Conservation (phyloP, 2,888 invertebrate genomes). For the Caradrina kadenii region DNA sequence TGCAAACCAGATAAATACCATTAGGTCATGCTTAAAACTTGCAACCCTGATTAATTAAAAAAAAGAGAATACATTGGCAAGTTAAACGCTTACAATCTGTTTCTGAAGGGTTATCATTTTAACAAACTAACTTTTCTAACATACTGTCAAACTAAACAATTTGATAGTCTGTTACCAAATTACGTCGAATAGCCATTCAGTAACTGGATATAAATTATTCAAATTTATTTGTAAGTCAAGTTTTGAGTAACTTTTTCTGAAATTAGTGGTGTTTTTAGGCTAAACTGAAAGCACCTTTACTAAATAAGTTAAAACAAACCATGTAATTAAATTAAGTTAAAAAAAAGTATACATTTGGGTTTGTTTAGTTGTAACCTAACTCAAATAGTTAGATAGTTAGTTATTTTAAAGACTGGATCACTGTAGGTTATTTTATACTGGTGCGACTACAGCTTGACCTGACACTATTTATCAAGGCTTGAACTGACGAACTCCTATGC, state of each 20-base stretch:
- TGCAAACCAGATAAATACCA: not conserved
- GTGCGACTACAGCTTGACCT: slow-evolving; percentile 15
- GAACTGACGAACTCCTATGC: slow-evolving; percentile 1
- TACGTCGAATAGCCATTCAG: no score
- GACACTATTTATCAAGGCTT: not conserved
- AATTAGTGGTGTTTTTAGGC: not conserved
- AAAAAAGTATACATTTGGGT: not conserved
- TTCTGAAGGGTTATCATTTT: not conserved
- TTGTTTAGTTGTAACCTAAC: not conserved
- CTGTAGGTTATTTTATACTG: not conserved
- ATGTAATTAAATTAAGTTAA: not conserved
- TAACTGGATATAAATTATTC: not conserved
- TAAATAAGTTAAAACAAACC: not conserved
- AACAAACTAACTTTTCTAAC: no score
- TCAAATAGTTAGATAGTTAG: not conserved
- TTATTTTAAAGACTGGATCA: not conserved
- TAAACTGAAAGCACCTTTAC: slow-evolving; percentile 2
- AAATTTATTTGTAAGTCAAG: not conserved
- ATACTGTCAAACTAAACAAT: not conserved
- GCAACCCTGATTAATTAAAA: not conserved
- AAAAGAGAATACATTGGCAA: not conserved
- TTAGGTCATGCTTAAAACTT: slow-evolving; percentile 1
- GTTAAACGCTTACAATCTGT: not conserved
- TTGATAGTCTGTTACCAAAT: not conserved
- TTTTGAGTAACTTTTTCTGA: not conserved